Conservation (phyloP, 2,888 invertebrate genomes). For the Drosophila trichaetosa region DNA sequence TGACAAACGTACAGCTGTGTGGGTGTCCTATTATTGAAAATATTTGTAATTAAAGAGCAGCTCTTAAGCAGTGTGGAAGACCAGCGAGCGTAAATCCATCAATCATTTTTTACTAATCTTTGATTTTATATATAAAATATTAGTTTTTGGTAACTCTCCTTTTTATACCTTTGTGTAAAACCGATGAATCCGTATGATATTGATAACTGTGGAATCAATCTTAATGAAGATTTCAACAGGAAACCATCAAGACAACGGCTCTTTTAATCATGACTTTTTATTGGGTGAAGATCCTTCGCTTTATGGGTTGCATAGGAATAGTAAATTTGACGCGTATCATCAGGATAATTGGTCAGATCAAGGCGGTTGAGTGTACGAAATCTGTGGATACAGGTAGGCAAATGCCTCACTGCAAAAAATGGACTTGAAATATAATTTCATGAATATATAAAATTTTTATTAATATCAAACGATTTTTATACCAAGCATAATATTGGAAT, state of each 20-base stretch:
- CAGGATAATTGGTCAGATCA: too few relatives aligned
- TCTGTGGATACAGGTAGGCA: too few relatives aligned
- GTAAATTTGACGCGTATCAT: too few relatives aligned
- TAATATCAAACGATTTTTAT: not conserved
- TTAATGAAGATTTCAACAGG: not conserved
- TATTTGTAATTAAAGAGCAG: conserved; percentile 29
- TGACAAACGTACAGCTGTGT: conserved; percentile 34
- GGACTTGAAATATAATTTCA: not conserved
- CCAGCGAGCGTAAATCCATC: conserved; percentile 52
- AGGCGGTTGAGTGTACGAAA: too few relatives aligned
- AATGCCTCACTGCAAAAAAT: too few relatives aligned
- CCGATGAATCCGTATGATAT: not conserved
- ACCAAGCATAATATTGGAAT: not conserved
- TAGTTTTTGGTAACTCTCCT: not conserved
- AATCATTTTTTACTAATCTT: conserved; percentile 15
- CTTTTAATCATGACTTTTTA: not conserved
- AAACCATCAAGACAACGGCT: too few relatives aligned
- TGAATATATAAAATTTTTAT: not conserved
- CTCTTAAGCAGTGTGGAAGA: conserved; percentile 43
- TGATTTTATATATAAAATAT: not conserved
- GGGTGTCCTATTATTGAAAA: conserved; percentile 49
- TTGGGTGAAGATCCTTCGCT: not conserved
- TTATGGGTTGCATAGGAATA: too few relatives aligned
- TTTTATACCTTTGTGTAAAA: not conserved
- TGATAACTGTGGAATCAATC: not conserved